Evolutionary conservation across 2,113 vertebrate species (phyloP).

Genomic region (Platycercus adscitus): DNA sequence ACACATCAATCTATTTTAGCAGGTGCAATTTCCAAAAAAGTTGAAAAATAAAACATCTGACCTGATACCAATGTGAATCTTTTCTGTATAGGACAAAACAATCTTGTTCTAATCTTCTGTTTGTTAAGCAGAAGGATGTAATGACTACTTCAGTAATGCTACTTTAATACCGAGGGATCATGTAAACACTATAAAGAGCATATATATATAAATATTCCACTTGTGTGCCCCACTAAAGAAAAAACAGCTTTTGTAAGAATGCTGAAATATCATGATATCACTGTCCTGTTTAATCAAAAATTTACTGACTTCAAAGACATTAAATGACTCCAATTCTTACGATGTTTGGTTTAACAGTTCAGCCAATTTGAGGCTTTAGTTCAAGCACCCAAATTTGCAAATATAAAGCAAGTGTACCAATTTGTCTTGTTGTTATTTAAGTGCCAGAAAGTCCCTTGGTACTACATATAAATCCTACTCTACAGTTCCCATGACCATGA

Average conservation of each 20-base stretch:
- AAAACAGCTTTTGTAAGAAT: background rate
- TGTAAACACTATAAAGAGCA: background rate
- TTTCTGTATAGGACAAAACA: background rate
- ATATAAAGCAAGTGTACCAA: background rate
- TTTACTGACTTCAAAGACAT: background rate
- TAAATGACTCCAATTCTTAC: rapidly evolving
- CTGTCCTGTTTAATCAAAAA: background rate
- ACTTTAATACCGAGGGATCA: background rate
- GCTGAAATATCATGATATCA: background rate
- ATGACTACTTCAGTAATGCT: background rate
- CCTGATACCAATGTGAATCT: background rate
- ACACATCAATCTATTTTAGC: background rate
- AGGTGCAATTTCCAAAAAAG: background rate
- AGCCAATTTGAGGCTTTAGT: background rate
- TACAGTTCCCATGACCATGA: background rate
- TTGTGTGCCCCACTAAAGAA: background rate
- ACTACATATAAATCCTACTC: background rate
- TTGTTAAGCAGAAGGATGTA: background rate
- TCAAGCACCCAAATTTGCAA: background rate
- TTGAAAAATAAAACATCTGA: background rate
- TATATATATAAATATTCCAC: background rate
- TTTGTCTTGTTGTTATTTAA: background rate
- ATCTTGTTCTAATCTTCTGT: background rate
- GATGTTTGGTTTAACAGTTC: background rate
- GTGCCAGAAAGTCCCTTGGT: background rate